Base-by-base conservation (phyloP, 1,140 invertebrate species). In the Drosophila sulfurigaster region DNA sequence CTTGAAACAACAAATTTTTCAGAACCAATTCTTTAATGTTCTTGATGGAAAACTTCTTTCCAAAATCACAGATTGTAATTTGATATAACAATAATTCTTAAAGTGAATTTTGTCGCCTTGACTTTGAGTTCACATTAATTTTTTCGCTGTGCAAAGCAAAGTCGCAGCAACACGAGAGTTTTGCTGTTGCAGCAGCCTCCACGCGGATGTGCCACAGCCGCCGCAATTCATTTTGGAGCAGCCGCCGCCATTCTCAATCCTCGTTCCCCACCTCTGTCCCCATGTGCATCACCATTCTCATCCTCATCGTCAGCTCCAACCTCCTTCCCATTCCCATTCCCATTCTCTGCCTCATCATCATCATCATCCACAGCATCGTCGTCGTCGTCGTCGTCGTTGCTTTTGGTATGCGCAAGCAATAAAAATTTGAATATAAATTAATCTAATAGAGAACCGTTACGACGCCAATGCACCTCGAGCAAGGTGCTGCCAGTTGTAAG, bases 371-470 rank as follows among this genome's bases (percentile, higher is more conserved):
- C 58, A 0, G 46, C 30, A 5, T 45, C 35, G 1, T 32, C 41
- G 7, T 51, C 62, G n/a, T 45, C 62, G 41, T 82, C 69, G 20
- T 64, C 38, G 65, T 64, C 52, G 28, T 43, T 25, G 54, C 59
- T 67, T 75, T 79, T 80, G 79, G 86, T 90, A 90, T 90, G 86
- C 86, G 79, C 79, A 74, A 82, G 91, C 79, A 90, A 91, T 91
- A 92, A 92, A 91, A 92, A 92, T 92, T 92, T 92, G 91, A 92
- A 92, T 92, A 92, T 88, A 92, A 92, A 92, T 92, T 92, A 92
- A 91, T 91, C 91, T 91, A 91, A 88, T 89, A 81, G 81, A 90
- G 69, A 91, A 92, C 91, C 91, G 91, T 91, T 92, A 91, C 65
- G 63, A 78, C 66, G 60, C 73, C 78, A 70, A 80, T 78, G 86